Base-by-base conservation (phyloP, 1,140 invertebrate species). In the Leptestheria dahalacensis region DNA sequence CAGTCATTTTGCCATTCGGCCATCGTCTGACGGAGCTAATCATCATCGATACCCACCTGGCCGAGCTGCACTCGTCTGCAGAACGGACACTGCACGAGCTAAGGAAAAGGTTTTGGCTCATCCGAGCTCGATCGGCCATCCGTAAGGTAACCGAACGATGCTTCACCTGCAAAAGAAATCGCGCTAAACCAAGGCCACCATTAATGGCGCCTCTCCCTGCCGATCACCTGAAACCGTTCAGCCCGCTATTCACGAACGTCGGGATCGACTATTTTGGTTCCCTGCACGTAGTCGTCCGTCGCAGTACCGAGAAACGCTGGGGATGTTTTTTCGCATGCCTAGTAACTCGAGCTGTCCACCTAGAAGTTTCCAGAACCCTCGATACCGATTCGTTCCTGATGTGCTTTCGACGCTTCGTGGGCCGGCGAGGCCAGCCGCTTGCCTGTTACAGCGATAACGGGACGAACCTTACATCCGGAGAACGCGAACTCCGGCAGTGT, bases 401-500 rank as follows among this genome's bases (percentile, higher is more conserved):
- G 46, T 62, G 64, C 2, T 48, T 70, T 1, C 48, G 62, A 48
- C 49, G 68, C 20, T 67, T 72, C 29, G 63, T 66, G 28, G 55
- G 53, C 26, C 20, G 66, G 28, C 57, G 67, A 51, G 68, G 67
- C 48, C 33, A 15, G 15, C 66, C 62, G 15, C 29, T 2, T 3
- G 33, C 61, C 12, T 64, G 68, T 2, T 62, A 56, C 33, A 65
- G 61, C 20, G 69, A 71, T 50, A 71, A 72, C 52, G 70, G 61
- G 2, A 67, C 66, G 10, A 66, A 68, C 59, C 67, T 72, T 2
- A 24, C 47, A 0, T 67, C 65, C 18, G 63, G 59, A 0, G 48
- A 57, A 24, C 65, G 65, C 18, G 66, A 66, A 49, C 12, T 66
- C 1, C n/a, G 53, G 18, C 51, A 61, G 33, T 6, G 33, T 9